Conservation (phyloP, 2,888 invertebrate genomes). For the Sarcophaga carnaria region DNA sequence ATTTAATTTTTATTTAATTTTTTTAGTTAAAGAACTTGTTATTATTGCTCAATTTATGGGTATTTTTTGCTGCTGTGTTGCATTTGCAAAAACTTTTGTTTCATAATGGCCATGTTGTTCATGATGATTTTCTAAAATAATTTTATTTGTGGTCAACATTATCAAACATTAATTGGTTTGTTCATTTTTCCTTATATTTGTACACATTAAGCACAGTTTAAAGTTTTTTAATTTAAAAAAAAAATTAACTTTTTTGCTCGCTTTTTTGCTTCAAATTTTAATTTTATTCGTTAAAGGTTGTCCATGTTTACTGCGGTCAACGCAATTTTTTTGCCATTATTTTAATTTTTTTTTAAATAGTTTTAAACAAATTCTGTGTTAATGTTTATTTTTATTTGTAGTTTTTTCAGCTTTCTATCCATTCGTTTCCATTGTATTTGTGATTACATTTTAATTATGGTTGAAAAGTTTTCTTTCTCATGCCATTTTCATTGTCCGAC, state of each 20-base stretch:
- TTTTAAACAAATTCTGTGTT: constrained; percentile 18
- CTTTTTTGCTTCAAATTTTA: constrained; percentile 65
- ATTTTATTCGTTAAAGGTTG: constrained; percentile 47
- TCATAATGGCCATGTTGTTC: neutral
- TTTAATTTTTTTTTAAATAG: constrained; percentile 13
- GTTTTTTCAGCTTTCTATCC: constrained; percentile 42
- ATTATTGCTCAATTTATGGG: neutral
- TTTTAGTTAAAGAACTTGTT: neutral
- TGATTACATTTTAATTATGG: constrained; percentile 73
- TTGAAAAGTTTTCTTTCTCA: constrained; percentile 68
- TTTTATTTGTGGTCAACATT: constrained; percentile 30
- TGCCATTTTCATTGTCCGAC: neutral
- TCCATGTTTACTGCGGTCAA: constrained; percentile 53
- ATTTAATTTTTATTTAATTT: constrained; percentile 1
- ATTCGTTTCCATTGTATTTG: constrained; percentile 48
- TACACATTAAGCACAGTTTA: constrained; percentile 74
- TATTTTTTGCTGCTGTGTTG: neutral
- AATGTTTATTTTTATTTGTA: neutral
- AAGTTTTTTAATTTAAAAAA: constrained; percentile 70
- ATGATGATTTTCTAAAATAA: neutral
- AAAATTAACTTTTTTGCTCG: constrained; percentile 49
- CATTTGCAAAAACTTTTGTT: no score
- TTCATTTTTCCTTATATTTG: constrained; percentile 2
- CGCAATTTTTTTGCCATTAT: constrained; percentile 9
- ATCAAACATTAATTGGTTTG: constrained; percentile 30